Evolutionary conservation across 2,113 vertebrate genomes (phyloP).

Genomic region (Sylvilagus bachmani): DNA sequence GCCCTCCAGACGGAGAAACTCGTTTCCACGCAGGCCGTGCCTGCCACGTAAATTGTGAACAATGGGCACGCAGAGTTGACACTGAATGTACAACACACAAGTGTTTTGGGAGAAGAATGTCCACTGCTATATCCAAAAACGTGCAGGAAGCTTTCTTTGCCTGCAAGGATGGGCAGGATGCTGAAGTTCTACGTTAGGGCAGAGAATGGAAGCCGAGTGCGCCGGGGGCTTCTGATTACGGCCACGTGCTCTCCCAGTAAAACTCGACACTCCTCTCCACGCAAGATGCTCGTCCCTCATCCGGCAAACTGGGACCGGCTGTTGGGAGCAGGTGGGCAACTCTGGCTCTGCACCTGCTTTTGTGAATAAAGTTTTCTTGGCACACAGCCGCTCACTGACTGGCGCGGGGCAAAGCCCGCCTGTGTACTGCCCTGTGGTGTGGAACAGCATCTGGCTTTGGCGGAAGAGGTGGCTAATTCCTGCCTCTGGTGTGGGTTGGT

Average conservation of each 20-base stretch:
- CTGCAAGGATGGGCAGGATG: fast-evolving
- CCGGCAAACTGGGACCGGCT: fast-evolving
- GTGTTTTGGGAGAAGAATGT: not conserved
- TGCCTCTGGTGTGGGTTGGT: fast-evolving
- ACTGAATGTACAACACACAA: fast-evolving
- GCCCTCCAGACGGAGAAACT: not conserved
- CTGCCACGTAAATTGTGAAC: not conserved
- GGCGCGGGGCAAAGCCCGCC: fast-evolving
- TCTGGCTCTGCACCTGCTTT: too few relatives aligned
- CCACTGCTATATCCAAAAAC: not conserved
- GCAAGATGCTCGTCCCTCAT: fast-evolving
- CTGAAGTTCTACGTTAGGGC: not conserved
- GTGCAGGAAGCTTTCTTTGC: not conserved
- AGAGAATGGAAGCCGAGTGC: fast-evolving
- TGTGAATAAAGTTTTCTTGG: too few relatives aligned
- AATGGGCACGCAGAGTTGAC: not conserved
- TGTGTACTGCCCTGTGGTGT: fast-evolving
- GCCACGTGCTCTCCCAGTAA: not conserved
- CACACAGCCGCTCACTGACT: fast-evolving
- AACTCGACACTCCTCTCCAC: not conserved
- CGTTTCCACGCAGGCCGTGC: too few relatives aligned
- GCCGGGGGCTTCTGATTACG: not conserved
- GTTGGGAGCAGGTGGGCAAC: not conserved
- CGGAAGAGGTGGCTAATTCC: fast-evolving
- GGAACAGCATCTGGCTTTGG: fast-evolving